Percentiles rank a stretch among this genome's conserved stretches.
Evolutionary conservation across 2,113 vertebrate species (phyloP).

Genomic region (Acanthochromis polyacanthus): DNA sequence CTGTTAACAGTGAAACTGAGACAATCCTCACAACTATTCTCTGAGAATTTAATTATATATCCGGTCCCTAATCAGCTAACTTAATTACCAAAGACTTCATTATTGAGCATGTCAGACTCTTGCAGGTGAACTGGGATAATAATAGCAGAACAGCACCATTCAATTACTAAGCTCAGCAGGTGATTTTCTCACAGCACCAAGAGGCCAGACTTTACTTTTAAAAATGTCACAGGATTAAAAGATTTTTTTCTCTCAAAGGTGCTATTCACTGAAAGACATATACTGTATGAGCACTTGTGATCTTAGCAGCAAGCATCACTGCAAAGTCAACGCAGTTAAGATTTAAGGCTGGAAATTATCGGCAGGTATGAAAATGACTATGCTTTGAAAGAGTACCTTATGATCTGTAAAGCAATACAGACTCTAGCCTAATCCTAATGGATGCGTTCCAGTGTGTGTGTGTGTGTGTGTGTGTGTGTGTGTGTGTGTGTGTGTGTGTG

Average conservation of each 20-base stretch:
- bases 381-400: slow-evolving; percentile 40
- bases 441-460: slow-evolving; percentile 56
- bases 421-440: slow-evolving; percentile 54
- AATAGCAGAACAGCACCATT: slow-evolving; percentile 60
- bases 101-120: slow-evolving; percentile 65
- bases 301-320: slow-evolving; percentile 18
- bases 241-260: slow-evolving; percentile 23
- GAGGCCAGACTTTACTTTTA: slow-evolving; percentile 51
- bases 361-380: slow-evolving; percentile 37
- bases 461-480: slow-evolving; percentile 44
- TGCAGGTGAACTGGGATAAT: slow-evolving; percentile 65
- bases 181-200: slow-evolving; percentile 53
- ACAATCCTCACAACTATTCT: slow-evolving; percentile 48
- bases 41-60: slow-evolving; percentile 72
- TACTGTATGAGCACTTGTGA: neutral
- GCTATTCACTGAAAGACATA: slow-evolving; percentile 28
- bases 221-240: slow-evolving; percentile 52
- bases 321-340: slow-evolving; percentile 38
- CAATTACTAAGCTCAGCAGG: slow-evolving; percentile 65
- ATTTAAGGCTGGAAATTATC: slow-evolving; percentile 20
- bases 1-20: slow-evolving; percentile 19
- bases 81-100: slow-evolving; percentile 74
- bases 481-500: slow-evolving; percentile 53
- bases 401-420: slow-evolving; percentile 44
- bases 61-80: slow-evolving; percentile 68